These are phyloP conservation scores for Branchellion lobata DNA, from an alignment of 2,888 invertebrate species.

Conservation along the genomic window DNA sequence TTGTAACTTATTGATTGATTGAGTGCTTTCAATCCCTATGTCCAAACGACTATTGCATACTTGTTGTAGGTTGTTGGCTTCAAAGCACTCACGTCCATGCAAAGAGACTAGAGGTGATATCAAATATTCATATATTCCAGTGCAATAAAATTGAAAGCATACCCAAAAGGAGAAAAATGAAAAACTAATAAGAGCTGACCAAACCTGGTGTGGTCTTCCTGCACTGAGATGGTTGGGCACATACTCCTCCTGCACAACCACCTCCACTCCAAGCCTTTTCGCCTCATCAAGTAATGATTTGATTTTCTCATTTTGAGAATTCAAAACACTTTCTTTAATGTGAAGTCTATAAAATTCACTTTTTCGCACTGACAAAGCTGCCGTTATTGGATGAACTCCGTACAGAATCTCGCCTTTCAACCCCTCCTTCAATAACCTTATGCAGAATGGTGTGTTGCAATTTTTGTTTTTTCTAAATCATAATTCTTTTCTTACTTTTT, in stretches of 20 bases:
- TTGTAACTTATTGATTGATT: too few species aligned
- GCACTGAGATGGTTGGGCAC: background rate
- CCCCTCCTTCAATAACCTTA: background rate
- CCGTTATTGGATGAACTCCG: conserved; percentile 11
- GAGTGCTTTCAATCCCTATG: too few species aligned
- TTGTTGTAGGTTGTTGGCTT: background rate
- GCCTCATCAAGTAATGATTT: background rate
- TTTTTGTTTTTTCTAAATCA: too few species aligned
- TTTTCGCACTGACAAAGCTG: background rate
- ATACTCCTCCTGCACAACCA: background rate
- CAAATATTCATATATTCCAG: background rate
- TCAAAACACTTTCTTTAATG: conserved; percentile 6
- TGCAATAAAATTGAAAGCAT: background rate
- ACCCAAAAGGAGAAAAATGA: background rate
- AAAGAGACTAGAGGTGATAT: background rate
- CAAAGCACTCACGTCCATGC: conserved; percentile 5
- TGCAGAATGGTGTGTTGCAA: too few species aligned
- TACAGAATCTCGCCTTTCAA: conserved; percentile 29
- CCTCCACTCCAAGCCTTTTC: background rate
- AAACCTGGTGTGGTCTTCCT: conserved; percentile 27
- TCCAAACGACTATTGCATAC: too few species aligned
- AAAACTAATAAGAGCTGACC: background rate
- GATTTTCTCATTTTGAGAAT: conserved; percentile 6
- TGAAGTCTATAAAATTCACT: background rate
- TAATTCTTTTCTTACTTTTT: too few species aligned